These are phyloP conservation scores for Rhinoderma darwinii DNA, from an alignment of 2,113 vertebrate genomes.

Conservation along the genomic window DNA sequence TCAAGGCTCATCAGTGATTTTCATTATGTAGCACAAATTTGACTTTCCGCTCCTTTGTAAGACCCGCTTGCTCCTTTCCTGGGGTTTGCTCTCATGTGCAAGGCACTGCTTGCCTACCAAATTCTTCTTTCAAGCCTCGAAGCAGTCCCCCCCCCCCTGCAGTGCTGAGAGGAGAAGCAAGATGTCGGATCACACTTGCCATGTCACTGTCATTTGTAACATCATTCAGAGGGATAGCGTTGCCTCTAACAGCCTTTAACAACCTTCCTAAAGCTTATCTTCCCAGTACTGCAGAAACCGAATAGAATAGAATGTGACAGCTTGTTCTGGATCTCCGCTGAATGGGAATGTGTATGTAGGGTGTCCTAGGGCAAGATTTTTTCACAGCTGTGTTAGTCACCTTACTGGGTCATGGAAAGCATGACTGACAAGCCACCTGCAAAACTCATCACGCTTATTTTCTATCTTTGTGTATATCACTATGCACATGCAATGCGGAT, in stretches of 20 bases:
- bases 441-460: neutral
- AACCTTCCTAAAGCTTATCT: slow-evolving; percentile 46
- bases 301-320: slow-evolving; percentile 43
- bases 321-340: neutral
- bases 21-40: neutral
- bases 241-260: slow-evolving; percentile 42
- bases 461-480: neutral
- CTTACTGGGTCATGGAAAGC: slow-evolving; percentile 26
- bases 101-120: neutral
- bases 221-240: slow-evolving; percentile 24
- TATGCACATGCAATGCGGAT: neutral
- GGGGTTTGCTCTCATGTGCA: neutral
- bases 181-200: neutral
- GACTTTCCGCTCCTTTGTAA: slow-evolving; percentile 28
- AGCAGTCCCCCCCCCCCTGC: slow-evolving; percentile 43
- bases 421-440: slow-evolving; percentile 39
- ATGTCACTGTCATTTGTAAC: slow-evolving; percentile 59
- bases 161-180: neutral
- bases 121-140: neutral
- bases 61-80: neutral
- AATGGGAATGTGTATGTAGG: neutral
- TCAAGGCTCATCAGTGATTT: slow-evolving; percentile 61
- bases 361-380: slow-evolving; percentile 5
- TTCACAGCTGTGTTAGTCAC: slow-evolving; percentile 29
- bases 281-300: neutral